Evolutionary conservation across 2,797 vertebrate species (phyloP), one percentile per base, ranked within the genome.

Genomic region (Syncerus caffer): DNA sequence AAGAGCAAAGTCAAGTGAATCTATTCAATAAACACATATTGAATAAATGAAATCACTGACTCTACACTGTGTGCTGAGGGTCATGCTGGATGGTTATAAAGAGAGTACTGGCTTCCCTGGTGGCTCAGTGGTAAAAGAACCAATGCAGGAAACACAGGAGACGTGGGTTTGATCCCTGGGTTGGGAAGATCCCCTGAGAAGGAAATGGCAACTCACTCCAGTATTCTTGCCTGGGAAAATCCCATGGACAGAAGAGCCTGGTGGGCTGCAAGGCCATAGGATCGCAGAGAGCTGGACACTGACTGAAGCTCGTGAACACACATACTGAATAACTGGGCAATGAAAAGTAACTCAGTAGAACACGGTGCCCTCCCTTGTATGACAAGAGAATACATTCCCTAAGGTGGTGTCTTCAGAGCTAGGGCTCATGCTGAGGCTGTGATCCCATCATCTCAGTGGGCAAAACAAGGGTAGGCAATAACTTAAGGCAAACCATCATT

Each of bases 391-490:
- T 25, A 90, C 86, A 96, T 97, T 97, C 97, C 97, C 97, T 97
- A 98, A 98, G 98, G 97, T 1, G 0, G n/a, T 5, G 11, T 97
- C 96, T 98, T 98, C 93, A 97, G 97, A 97, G 98, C 97, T 98
- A 97, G 67, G 74, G 95, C 96, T 98, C 98, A 97, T 80, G 91
- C 98, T 97, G 97, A 98, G 97, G 97, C 97, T 98, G 98, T 97
- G 97, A 96, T 96, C 98, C 97, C 96, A 97, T 93, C 96, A 97
- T 95, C 98, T 98, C 98, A 94, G 97, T 96, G 98, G 98, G 97
- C 95, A 98, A 98, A 98, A 45, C 92, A 97, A 98, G 95, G 98
- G 98, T 97, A 98, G 98, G 98, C 95, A 98, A 97, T 98, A 98
- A 58, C 23, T 57, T 62, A 27, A 95, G 85, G 60, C 23, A 47